Conservation (phyloP, 2,888 invertebrate species). For the Stratiomys singularior region DNA sequence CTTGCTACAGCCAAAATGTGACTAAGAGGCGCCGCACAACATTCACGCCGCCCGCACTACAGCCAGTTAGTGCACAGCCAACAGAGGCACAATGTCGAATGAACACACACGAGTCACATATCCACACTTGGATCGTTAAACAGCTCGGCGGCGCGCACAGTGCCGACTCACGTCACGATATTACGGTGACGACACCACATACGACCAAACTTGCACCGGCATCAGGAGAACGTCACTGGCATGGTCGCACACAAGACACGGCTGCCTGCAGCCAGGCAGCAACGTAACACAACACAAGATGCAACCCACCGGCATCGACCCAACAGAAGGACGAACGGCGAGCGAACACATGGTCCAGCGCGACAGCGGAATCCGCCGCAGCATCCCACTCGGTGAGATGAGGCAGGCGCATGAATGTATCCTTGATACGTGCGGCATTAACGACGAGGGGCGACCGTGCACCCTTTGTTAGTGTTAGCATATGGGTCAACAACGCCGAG, state of each 20-base stretch:
- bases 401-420: constrained; percentile 27
- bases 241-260: constrained; percentile 13
- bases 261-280: background rate
- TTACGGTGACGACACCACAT: background rate
- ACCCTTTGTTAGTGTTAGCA: too few species aligned
- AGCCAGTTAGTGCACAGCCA: background rate
- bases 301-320: constrained; percentile 6
- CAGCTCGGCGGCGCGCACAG: constrained; percentile 11
- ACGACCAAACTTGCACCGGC: constrained; percentile 9
- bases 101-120: constrained; percentile 26
- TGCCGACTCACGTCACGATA: background rate
- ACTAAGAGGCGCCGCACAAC: constrained; percentile 41
- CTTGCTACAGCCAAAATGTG: constrained; percentile 43
- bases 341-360: constrained; percentile 14
- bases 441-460: too few species aligned
- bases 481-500: constrained; percentile 15
- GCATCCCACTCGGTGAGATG: constrained; percentile 17
- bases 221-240: constrained; percentile 9
- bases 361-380: background rate
- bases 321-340: background rate
- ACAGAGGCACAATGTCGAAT: constrained; percentile 11
- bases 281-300: background rate
- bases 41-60: constrained; percentile 46
- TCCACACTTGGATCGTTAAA: background rate
- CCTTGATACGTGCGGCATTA: constrained; percentile 10